Percentiles rank a stretch among this genome's conserved stretches.
These are phyloP conservation scores for Parnassius smintheus DNA, from an alignment of 2,888 invertebrate genomes.

Conservation along the genomic window DNA sequence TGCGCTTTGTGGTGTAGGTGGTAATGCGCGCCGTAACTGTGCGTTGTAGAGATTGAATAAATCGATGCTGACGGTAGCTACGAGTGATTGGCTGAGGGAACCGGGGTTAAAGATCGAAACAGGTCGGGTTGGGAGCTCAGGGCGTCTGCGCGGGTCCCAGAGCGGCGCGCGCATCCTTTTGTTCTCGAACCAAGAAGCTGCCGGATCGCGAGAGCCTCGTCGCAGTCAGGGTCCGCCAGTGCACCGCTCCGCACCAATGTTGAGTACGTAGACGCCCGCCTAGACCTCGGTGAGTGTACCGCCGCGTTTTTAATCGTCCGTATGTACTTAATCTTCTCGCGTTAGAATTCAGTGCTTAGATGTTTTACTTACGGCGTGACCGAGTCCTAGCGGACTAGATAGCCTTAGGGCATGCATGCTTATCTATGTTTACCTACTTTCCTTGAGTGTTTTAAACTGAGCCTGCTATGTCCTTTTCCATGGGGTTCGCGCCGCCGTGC, in stretches of 20 bases:
- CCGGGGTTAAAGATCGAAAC: slow-evolving; percentile 46
- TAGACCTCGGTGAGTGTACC: slow-evolving; percentile 56
- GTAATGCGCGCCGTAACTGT: neutral
- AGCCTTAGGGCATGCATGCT: slow-evolving; percentile 75
- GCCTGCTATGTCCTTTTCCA: slow-evolving; percentile 57
- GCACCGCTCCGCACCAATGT: slow-evolving; percentile 41
- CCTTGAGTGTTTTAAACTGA: slow-evolving; percentile 59
- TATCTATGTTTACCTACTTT: slow-evolving; percentile 60
- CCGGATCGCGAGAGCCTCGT: slow-evolving; percentile 12
- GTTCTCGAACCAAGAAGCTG: slow-evolving; percentile 11
- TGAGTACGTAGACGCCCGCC: slow-evolving; percentile 49
- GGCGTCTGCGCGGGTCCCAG: slow-evolving; percentile 21
- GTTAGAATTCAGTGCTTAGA: slow-evolving; percentile 61
- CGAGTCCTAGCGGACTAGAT: slow-evolving; percentile 59
- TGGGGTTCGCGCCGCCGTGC: slow-evolving; percentile 51
- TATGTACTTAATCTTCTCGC: slow-evolving; percentile 27
- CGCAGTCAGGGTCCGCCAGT: slow-evolving; percentile 25
- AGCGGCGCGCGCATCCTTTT: slow-evolving; percentile 21
- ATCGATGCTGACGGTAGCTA: slow-evolving; percentile 9
- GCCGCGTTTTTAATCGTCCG: slow-evolving; percentile 28
- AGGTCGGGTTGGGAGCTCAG: slow-evolving; percentile 45
- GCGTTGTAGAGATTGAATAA: slow-evolving; percentile 9
- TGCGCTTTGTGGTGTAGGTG: slow-evolving; percentile 1
- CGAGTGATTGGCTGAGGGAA: slow-evolving; percentile 27
- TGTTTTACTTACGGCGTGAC: slow-evolving; percentile 50